A percentile compares a stretch with the other conserved stretches of the same genome.
phyloP scores from a whole-genome alignment of 2,113 vertebrate genomes.

The Takifugu flavidus region DNA sequence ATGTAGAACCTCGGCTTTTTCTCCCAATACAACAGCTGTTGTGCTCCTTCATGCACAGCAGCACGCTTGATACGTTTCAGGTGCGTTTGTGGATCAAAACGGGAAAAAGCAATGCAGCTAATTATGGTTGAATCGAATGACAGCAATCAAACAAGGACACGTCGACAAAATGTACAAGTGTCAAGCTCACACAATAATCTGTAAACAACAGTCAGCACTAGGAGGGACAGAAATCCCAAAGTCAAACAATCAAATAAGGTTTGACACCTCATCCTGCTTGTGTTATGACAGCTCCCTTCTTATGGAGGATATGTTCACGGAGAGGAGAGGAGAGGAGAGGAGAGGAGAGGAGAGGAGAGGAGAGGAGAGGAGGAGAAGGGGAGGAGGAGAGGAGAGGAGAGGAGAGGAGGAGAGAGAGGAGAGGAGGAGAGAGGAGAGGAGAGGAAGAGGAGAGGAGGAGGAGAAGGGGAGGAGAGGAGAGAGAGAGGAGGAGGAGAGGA shows the following conservation, averaged over 20 bases:
- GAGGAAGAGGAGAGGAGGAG: conserved; percentile 29
- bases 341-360: conserved; percentile 10
- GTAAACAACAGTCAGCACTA: conserved; percentile 14
- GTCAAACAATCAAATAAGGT: conserved; percentile 47
- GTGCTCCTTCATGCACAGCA: conserved; percentile 4
- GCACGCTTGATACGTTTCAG: background rate
- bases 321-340: conserved; percentile 15
- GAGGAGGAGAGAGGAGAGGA: conserved; percentile 26
- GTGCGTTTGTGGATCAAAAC: background rate
- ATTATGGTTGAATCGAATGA: conserved; percentile 2
- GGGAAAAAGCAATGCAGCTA: conserved; percentile 3
- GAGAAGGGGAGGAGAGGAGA: background rate
- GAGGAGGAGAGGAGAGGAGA: conserved; percentile 27
- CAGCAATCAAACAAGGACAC: background rate
- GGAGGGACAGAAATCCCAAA: conserved; percentile 38
- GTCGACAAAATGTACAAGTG: conserved; percentile 10
- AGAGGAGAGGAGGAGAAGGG: background rate
- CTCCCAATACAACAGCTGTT: conserved; percentile 5
- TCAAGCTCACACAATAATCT: conserved; percentile 5
- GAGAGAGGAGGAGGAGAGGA: too few species aligned
- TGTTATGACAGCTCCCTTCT: conserved; percentile 62
- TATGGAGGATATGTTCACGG: conserved; percentile 40
- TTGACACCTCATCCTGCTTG: conserved; percentile 50
- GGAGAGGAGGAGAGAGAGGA: conserved; percentile 10
- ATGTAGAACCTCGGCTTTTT: conserved; percentile 39